A percentile compares a stretch with the other conserved stretches of the same genome.
Conservation (phyloP, 2,797 vertebrate genomes). For the Anas acuta region DNA sequence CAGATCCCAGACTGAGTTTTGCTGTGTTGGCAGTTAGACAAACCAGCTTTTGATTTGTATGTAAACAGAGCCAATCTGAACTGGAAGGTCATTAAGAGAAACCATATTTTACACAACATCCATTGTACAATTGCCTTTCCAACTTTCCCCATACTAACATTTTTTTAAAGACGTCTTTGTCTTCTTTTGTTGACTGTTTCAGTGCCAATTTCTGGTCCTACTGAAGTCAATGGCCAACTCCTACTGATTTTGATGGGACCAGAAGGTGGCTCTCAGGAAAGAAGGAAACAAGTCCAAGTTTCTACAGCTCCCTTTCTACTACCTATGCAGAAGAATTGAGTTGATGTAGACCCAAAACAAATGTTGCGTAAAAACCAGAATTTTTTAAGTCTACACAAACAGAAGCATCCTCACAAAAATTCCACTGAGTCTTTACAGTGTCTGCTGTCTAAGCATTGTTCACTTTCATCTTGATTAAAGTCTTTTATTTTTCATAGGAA, state of each 20-base stretch:
- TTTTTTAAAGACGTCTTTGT: slow-evolving; percentile 1
- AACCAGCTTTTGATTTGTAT: slow-evolving; percentile 64
- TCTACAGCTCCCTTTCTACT: background rate
- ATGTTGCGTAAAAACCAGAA: background rate
- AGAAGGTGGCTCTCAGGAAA: background rate
- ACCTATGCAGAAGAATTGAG: background rate
- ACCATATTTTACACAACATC: slow-evolving; percentile 59
- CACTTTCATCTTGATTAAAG: too few relatives aligned
- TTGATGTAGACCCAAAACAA: background rate
- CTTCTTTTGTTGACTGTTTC: slow-evolving; percentile 1
- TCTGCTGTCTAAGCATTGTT: background rate
- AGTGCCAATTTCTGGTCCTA: background rate
- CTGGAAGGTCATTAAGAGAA: slow-evolving; percentile 66
- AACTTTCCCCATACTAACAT: slow-evolving; percentile 21
- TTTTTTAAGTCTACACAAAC: background rate
- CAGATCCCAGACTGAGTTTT: slow-evolving; percentile 56
- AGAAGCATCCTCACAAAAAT: background rate
- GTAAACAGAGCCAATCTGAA: slow-evolving; percentile 70
- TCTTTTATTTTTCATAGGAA: too few relatives aligned
- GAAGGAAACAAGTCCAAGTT: background rate
- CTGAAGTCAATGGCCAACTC: background rate
- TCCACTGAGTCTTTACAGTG: background rate
- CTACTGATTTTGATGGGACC: background rate
- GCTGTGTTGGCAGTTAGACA: slow-evolving; percentile 60
- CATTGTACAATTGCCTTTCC: slow-evolving; percentile 35